Evolutionary conservation across 2,888 invertebrate species (phyloP).

Genomic region (Protodeltote pygarga): DNA sequence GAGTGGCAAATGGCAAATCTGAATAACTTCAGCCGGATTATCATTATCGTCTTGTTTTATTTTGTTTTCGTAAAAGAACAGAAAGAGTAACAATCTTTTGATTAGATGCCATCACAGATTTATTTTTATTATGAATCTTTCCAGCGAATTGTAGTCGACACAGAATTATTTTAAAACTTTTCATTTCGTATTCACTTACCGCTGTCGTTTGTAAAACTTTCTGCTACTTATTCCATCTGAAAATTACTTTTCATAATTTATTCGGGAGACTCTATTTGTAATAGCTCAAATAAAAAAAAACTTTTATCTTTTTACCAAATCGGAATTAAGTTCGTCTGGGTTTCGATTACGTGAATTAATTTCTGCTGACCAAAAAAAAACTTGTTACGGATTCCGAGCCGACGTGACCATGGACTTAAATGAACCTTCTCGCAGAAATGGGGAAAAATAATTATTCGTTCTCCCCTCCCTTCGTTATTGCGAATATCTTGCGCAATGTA

Average conservation of each 20-base stretch:
- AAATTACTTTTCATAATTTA: conserved; percentile 13
- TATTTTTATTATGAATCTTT: conserved; percentile 16
- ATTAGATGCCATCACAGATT: conserved; percentile 5
- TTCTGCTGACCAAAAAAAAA: conserved; percentile 60
- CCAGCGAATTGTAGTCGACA: background rate
- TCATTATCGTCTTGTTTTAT: conserved; percentile 29
- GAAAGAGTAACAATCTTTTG: conserved; percentile 6
- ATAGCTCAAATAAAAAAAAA: conserved; percentile 15
- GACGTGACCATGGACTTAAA: conserved; percentile 59
- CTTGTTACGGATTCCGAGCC: conserved; percentile 51
- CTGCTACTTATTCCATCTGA: conserved; percentile 23
- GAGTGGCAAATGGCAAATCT: conserved; percentile 37
- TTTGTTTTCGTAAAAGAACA: conserved; percentile 1
- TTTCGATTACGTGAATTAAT: conserved; percentile 61
- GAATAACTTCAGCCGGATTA: conserved; percentile 30
- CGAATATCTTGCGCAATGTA: conserved; percentile 49
- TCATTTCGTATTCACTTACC: conserved; percentile 16
- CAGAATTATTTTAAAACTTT: conserved; percentile 13
- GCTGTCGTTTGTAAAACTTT: conserved; percentile 14
- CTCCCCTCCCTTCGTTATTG: conserved; percentile 42
- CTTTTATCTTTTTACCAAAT: conserved; percentile 39
- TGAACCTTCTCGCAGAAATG: conserved; percentile 49
- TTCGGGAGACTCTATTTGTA: conserved; percentile 5
- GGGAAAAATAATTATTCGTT: conserved; percentile 58
- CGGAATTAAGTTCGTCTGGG: conserved; percentile 45